Evolutionary conservation across 92 coral and sea anemone species (phyloP), one percentile per base, ranked within the genome.

Genomic region (Micromussa lordhowensis): DNA sequence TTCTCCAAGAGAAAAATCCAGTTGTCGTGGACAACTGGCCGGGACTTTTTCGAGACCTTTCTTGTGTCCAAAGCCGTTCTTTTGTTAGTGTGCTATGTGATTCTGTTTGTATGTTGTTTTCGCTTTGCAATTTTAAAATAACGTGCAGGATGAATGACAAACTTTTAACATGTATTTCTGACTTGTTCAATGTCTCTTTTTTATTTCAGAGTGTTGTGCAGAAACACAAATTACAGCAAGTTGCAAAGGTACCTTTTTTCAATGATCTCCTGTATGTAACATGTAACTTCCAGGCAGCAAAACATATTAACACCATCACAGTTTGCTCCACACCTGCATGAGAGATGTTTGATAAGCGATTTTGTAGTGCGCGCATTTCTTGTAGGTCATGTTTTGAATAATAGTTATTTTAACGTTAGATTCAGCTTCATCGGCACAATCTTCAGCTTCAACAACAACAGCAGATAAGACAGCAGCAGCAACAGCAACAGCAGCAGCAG

Each of bases 191-290:
- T 58, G 73, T 51, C 3, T 28, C 5, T 6, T 75, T n/a, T 85
- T 58, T 36, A 35, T 90, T 77, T 54, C 82, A 93, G 95, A 83
- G 26, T 64, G 95, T 93, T 29, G 80, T 93, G 28, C 89, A 87
- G 29, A 90, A 90, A 69, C 86, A 90, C 88, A 81, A 89, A 68
- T 53, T 80, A 59, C 93, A 90, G 21, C 95, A 93, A 73, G 26
- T 86, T 38, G 77, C 85, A 3, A 93, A 90, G 95, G 95, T 93
- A 90, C 22, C 6, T 48, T 36, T 40, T 40, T 19, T 21, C 63
- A 32, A 34, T 38, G n/a, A 58, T 35, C 32, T 1, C 26, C 24
- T 32, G 26, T 35, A 15, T 19, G 1, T 71, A 32, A 30, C 77
- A 14, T n/a, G n/a, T n/a, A n/a, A n/a, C n/a, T n/a, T n/a, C n/a